Evolutionary conservation across 2,113 vertebrate genomes (phyloP), one percentile per base, ranked within the genome.

Genomic region (Hippopotamus amphibius): DNA sequence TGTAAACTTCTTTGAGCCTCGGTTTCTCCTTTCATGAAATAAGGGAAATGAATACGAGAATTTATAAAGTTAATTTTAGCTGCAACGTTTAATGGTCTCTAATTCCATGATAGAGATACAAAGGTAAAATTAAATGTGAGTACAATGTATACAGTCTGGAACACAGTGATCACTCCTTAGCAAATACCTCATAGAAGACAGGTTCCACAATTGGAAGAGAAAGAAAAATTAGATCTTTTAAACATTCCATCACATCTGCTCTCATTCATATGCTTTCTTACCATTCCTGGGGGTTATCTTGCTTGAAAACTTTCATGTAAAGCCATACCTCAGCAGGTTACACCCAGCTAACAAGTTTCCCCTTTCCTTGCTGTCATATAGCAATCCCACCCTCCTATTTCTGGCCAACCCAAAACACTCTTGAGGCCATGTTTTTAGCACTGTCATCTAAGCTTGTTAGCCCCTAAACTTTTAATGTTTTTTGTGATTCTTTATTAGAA

Each of bases 401-500:
- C 22, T 46, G 22, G 22, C 7, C 22, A 57, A 69, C 28, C 2
- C 19, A 69, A 88, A 57, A 48, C 46, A 65, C 3, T 57, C 9
- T 16, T 65, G 22, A 72, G 71, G 37, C 30, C 37, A 88, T 9
- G 65, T 65, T 65, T 16, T 82, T 48, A 83, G 63, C 19, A 83
- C 7, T 15, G 14, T 48, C 14, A 59, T 33, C 14, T 59, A 88
- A 76, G 57, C 24, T 19, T 66, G 41, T 74, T 81, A 74, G 57
- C 17, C 68, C 19, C 50, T 48, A 46, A 57, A 57, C 41, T 66
- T 48, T 71, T 24, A 92, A 37, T 59, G 63, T 65, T 41, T 48
- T 66, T 50, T 50, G 26, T 30, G 61, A 68, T 41, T 50, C 17
- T 66, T 96, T 83, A 93, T 95, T 88, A 74, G 59, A 76, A 96